Percentiles rank a stretch among this genome's conserved stretches.
These are phyloP conservation scores for Poeciliopsis prolifica DNA, from an alignment of 2,113 vertebrate species.

Conservation along the genomic window DNA sequence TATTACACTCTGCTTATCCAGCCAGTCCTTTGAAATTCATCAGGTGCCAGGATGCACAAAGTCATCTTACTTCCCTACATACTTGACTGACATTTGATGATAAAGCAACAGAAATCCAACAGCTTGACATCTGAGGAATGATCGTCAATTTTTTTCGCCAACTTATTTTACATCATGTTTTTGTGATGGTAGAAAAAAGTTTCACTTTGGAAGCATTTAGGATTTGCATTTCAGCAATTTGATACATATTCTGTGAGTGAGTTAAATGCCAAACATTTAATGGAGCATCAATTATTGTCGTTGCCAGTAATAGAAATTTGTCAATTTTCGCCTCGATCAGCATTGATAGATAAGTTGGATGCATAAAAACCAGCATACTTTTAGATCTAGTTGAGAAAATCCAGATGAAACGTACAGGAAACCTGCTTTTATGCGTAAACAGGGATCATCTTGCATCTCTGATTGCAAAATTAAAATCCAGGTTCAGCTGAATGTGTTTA, in stretches of 20 bases:
- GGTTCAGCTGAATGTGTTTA: not conserved
- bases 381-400: not conserved
- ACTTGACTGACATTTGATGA: not conserved
- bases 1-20: not conserved
- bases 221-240: not conserved
- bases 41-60: not conserved
- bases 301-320: not conserved
- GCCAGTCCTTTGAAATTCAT: not conserved
- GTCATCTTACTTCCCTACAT: not conserved
- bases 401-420: not conserved
- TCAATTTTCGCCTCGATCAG: too few relatives aligned
- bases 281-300: not conserved
- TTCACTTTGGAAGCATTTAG: too few relatives aligned
- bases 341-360: not conserved
- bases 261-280: not conserved
- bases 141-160: not conserved
- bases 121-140: not conserved
- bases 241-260: not conserved
- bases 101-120: not conserved
- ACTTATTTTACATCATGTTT: not conserved
- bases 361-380: not conserved
- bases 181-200: not conserved
- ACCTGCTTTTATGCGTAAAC: not conserved
- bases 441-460: not conserved
- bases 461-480: not conserved